Evolutionary conservation across 92 coral and sea anemone species (phyloP), one percentile per base, ranked within the genome.

Genomic region (Actinernus sp.): DNA sequence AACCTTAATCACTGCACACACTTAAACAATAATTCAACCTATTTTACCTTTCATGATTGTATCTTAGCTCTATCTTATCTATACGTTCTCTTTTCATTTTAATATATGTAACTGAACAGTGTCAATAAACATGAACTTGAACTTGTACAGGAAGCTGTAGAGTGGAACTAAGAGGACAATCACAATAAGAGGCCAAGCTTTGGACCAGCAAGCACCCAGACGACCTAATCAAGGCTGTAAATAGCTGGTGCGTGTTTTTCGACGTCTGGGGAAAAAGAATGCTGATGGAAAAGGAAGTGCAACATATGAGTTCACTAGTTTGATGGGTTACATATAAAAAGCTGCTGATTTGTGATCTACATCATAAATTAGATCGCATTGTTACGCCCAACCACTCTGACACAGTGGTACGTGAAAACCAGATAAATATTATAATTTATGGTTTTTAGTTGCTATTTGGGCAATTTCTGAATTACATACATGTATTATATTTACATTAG

Each of bases 221-320:
- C 50, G 34, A 32, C 64, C 66, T 88, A 13, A 26, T 88, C 21
- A 60, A 65, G 1, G 78, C 87, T 26, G 65, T 83, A 23, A 37
- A 28, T 14, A 83, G 84, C 62, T 83, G 93, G 55, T 84, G 93
- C 17, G 62, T 79, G n/a, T 78, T 79, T 1, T 86, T 79, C 31
- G 49, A 26, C 32, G 73, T 78, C 11, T 86, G 88, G 92, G 92
- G 49, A 86, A 86, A 32, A 16, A 16, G 0, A 78, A 81, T 70
- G 85, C 85, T 23, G 85, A 87, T 75, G 88, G 88, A 5, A 77
- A 46, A 6, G 78, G 67, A 9, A 87, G 84, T 55, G 93, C 71
- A 3, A 62, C 59, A 11, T 68, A 67, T 31, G 84, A 86, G 29
- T 80, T 67, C 60, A 80, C 92, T 2, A 80, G 88, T 45, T 34